A percentile compares a stretch with the other conserved stretches of the same genome.
Conservation (phyloP, 2,888 invertebrate species). For the Drosophila picticornis region DNA sequence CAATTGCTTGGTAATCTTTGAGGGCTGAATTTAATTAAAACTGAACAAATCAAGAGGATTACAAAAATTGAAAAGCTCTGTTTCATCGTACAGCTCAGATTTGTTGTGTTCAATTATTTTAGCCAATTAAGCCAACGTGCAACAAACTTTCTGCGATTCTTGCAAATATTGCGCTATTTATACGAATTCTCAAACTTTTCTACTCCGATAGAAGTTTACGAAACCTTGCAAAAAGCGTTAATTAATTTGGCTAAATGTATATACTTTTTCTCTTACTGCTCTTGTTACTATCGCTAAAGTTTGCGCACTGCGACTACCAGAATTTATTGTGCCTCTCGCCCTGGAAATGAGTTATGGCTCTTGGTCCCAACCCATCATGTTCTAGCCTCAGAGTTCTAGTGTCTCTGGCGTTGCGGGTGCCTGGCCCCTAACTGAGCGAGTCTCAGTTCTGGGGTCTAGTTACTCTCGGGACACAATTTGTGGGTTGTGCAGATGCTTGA, state of each 20-base stretch:
- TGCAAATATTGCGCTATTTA: too few species aligned
- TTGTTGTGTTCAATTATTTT: too few species aligned
- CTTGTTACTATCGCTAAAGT: background rate
- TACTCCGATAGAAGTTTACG: too few species aligned
- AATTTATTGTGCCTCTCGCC: background rate
- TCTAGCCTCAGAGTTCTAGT: background rate
- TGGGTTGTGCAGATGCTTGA: background rate
- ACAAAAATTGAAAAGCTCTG: too few species aligned
- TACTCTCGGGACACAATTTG: background rate
- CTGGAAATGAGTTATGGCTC: background rate
- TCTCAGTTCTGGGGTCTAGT: background rate
- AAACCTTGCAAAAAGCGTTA: background rate
- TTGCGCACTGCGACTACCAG: background rate
- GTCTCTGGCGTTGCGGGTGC: background rate
- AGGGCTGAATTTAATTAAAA: background rate
- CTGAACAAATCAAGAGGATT: background rate
- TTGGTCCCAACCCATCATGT: background rate
- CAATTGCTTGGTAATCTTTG: background rate
- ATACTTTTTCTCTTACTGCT: background rate
- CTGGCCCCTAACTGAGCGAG: background rate
- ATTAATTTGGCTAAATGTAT: background rate
- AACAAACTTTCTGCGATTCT: background rate
- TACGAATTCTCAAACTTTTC: too few species aligned
- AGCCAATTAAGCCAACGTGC: background rate
- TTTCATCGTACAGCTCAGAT: too few species aligned